Conservation (phyloP, 2,113 vertebrate genomes). For the Myiagra hebetior region DNA sequence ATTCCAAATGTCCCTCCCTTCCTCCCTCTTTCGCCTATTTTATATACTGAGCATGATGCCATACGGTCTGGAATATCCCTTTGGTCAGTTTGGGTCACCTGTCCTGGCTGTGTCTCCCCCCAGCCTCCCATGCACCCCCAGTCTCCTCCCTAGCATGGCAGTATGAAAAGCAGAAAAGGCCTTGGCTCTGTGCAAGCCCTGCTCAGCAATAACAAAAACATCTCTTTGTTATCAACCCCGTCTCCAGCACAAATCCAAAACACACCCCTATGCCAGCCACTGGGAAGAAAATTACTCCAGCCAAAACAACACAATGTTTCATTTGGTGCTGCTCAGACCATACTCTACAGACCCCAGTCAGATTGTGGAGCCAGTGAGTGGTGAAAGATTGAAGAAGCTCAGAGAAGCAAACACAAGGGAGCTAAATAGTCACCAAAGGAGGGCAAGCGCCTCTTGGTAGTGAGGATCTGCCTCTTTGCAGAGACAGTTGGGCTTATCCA, state of each 20-base stretch:
- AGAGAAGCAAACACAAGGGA: not conserved
- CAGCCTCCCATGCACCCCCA: not conserved
- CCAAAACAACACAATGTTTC: not conserved
- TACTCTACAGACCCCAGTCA: fast-evolving
- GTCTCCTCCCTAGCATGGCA: not conserved
- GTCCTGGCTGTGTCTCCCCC: not conserved
- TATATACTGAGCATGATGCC: not conserved
- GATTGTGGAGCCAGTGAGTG: not conserved
- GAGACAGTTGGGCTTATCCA: not conserved
- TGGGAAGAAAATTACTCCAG: not conserved
- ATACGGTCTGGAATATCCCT: not conserved
- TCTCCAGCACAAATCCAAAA: not conserved
- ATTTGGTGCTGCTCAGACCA: not conserved
- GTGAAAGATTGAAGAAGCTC: not conserved
- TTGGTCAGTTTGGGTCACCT: not conserved
- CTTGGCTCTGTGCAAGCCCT: not conserved
- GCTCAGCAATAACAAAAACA: not conserved
- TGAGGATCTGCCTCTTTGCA: not conserved
- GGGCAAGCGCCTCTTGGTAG: not conserved
- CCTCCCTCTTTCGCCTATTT: not conserved
- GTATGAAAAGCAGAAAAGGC: fast-evolving
- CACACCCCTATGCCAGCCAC: not conserved
- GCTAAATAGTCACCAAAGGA: not conserved
- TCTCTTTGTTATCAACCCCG: not conserved
- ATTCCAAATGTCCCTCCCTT: not conserved